Base-by-base conservation (phyloP, 2,113 vertebrate genomes). In the Holacanthus passer region DNA sequence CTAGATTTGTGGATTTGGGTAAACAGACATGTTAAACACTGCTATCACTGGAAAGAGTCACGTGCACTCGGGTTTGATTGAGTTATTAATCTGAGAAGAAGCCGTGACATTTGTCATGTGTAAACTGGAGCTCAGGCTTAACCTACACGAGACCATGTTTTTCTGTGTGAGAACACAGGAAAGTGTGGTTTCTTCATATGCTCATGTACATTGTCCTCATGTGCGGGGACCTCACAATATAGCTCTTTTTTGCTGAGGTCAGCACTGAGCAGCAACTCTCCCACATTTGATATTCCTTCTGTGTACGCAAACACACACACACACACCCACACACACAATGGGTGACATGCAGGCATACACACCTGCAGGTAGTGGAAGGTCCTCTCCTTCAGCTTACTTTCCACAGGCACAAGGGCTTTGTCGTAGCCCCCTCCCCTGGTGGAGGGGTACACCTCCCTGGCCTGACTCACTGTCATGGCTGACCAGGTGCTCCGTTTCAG, bases 391-490 rank as follows among this genome's bases (percentile, higher is more conserved):
- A 96, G 88, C 94, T 99, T 99, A 92, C 62, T 91, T 79, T 99
- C 98, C 73, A 97, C 91, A 58, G 97, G 97, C 89, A 98, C 97
- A 87, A 99, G 95, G 50, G 97, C 96, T 90, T 99, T 99, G 83
- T 98, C 96, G 4, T 97, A 96, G 84, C 94, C 90, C 60, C 88
- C 91, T 59, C 88, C 90, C 59, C 96, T 92, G 13, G 95, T 88
- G 3, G 96, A 95, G 52, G 97, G 96, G 87, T 97, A 98, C 81
- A 97, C 97, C 93, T 99, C 98, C 58, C 97, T 95, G 56, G 98
- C 98, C 92, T 99, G 98, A 96, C 96, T 99, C 89, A 99, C 98
- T 0, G 98, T 99, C 98, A 99, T 99, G 88, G 98, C 97, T 67
- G 98, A 98, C 98, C 98, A 99, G 72, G 97, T 98, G 52, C 97